A percentile compares a stretch with the other conserved stretches of the same genome.
These are phyloP conservation scores for Pachymerium ferrugineum DNA, from an alignment of 2,888 invertebrate genomes.

Conservation along the genomic window DNA sequence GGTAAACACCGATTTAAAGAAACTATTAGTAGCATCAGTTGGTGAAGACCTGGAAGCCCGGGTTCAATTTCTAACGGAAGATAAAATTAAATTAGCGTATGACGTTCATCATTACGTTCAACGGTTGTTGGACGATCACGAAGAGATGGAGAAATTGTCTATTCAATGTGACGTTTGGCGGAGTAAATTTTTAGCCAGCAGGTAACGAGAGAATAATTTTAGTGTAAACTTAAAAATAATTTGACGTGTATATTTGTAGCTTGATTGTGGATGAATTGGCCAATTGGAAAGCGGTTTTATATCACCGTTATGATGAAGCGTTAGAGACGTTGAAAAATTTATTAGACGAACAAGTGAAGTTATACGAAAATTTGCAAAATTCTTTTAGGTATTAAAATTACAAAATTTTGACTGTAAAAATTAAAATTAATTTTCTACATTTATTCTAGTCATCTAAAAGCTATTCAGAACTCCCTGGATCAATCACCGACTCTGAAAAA, in stretches of 20 bases:
- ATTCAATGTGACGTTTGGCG: constrained; percentile 96
- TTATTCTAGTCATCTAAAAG: neutral
- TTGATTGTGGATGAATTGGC: constrained; percentile 89
- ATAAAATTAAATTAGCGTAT: constrained; percentile 79
- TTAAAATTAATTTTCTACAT: too few relatives aligned
- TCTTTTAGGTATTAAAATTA: constrained; percentile 23
- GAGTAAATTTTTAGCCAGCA: constrained; percentile 90
- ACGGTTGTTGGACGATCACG: constrained; percentile 67
- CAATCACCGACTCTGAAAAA: neutral
- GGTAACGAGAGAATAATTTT: constrained; percentile 51
- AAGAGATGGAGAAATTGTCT: constrained; percentile 86
- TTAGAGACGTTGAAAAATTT: constrained; percentile 64
- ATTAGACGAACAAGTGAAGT: constrained; percentile 62
- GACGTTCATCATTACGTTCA: constrained; percentile 79
- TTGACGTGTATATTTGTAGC: constrained; percentile 50
- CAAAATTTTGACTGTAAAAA: neutral
- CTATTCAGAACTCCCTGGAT: neutral
- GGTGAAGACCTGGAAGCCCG: constrained; percentile 87
- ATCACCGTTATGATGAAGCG: constrained; percentile 62
- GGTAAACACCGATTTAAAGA: constrained; percentile 88
- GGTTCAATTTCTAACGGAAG: constrained; percentile 85
- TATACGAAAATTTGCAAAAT: neutral
- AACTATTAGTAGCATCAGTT: constrained; percentile 85
- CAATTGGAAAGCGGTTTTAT: constrained; percentile 72
- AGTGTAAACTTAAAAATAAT: neutral